phyloP scores from a whole-genome alignment of 2,113 vertebrate species.

The Stictonetta naevosa region DNA sequence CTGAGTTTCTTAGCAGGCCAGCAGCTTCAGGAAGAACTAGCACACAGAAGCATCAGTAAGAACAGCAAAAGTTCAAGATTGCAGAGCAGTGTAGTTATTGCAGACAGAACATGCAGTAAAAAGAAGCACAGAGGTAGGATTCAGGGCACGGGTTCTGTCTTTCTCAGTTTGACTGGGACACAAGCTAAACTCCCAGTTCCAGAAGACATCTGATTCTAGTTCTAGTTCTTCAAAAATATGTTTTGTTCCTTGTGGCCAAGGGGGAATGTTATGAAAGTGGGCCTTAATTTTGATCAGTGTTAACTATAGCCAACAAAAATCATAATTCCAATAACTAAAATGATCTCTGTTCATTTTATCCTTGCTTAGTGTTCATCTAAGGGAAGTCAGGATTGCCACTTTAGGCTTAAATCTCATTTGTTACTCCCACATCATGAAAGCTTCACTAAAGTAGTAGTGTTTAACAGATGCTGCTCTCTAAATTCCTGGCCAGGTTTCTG shows the following conservation, averaged over 20 bases:
- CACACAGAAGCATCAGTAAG: neutral
- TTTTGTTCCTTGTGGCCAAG: neutral
- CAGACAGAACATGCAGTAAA: accelerated
- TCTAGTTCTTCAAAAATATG: accelerated
- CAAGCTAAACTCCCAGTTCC: neutral
- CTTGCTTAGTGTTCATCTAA: neutral
- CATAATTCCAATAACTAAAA: neutral
- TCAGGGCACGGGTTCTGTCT: neutral
- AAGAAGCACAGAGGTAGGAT: accelerated
- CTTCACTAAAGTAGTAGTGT: neutral
- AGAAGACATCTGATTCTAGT: neutral
- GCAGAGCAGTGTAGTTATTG: neutral
- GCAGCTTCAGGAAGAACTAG: neutral
- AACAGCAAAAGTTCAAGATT: neutral
- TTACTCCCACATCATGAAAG: neutral
- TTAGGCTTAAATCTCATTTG: neutral
- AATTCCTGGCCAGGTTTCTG: slow-evolving; percentile 23
- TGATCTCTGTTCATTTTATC: neutral
- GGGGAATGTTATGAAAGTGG: neutral
- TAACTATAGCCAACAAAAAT: neutral
- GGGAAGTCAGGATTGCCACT: neutral
- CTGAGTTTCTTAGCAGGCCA: neutral
- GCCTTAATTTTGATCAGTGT: neutral
- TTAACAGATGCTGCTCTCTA: slow-evolving; percentile 11
- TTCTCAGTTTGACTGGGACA: neutral